These are phyloP conservation scores for Arion vulgaris DNA, from an alignment of 1,140 invertebrate genomes.

Conservation along the genomic window DNA sequence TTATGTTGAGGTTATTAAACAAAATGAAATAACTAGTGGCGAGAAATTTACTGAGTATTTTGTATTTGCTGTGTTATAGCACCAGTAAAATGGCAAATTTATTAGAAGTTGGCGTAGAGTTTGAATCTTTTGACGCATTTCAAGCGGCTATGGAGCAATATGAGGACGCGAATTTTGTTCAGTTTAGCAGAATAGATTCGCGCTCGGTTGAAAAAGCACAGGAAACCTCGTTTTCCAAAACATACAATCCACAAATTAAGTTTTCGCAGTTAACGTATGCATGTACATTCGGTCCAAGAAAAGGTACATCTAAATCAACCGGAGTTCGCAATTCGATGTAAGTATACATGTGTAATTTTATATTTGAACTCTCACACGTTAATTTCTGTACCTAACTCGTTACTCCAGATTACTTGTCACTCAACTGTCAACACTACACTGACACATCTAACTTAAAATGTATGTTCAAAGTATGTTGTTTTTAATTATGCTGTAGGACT, in stretches of 20 bases:
- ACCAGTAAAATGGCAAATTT: neutral
- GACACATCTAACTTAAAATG: too few relatives aligned
- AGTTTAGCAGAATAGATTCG: slow-evolving; percentile 33
- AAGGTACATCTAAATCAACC: slow-evolving; percentile 15
- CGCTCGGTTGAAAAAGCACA: slow-evolving; percentile 29
- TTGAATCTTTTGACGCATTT: slow-evolving; percentile 36
- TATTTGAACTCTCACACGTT: too few relatives aligned
- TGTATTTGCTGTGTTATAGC: too few relatives aligned
- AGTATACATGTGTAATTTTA: neutral
- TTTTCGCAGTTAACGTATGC: slow-evolving; percentile 21
- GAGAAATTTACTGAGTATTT: too few relatives aligned
- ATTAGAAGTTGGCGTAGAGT: slow-evolving; percentile 23
- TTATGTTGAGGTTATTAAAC: too few relatives aligned
- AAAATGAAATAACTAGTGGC: too few relatives aligned
- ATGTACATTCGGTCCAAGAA: slow-evolving; percentile 26
- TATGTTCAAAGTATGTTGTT: too few relatives aligned
- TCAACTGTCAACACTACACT: too few relatives aligned
- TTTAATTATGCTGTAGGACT: too few relatives aligned
- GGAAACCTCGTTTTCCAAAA: neutral
- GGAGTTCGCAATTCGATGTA: slow-evolving; percentile 28
- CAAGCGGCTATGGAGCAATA: slow-evolving; percentile 33
- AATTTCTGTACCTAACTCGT: too few relatives aligned
- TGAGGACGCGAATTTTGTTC: slow-evolving; percentile 23
- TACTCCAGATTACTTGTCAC: too few relatives aligned
- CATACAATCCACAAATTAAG: slow-evolving; percentile 31